Evolutionary conservation across 2,888 invertebrate species (phyloP).

Genomic region (Xestobium rufovillosum): DNA sequence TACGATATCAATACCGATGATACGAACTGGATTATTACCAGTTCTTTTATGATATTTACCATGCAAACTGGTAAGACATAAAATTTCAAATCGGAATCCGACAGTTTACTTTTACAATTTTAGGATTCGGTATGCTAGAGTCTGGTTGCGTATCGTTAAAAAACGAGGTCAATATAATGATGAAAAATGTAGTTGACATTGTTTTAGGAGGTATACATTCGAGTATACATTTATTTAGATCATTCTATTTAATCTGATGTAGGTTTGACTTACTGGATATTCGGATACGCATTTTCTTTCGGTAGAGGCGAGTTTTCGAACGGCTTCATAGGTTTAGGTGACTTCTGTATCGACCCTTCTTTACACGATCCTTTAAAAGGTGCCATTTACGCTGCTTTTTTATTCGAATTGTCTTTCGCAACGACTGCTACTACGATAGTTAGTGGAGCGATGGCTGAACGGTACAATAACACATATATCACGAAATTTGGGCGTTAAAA

Average conservation of each 20-base stretch:
- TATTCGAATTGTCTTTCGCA: slow-evolving; percentile 86
- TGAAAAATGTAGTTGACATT: slow-evolving; percentile 92
- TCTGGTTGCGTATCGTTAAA: slow-evolving; percentile 88
- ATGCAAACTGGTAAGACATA: slow-evolving; percentile 83
- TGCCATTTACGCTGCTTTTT: slow-evolving; percentile 76
- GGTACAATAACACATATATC: slow-evolving; percentile 45
- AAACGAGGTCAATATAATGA: slow-evolving; percentile 96
- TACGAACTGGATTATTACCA: slow-evolving; percentile 82
- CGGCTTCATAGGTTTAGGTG: slow-evolving; percentile 75
- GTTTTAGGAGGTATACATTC: slow-evolving; percentile 66
- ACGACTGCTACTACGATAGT: slow-evolving; percentile 88
- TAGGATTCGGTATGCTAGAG: slow-evolving; percentile 90
- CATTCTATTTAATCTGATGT: slow-evolving; percentile 11
- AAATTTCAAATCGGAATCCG: slow-evolving; percentile 4
- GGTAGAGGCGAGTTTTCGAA: slow-evolving; percentile 67
- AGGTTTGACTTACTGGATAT: slow-evolving; percentile 88
- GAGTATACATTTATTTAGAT: slow-evolving; percentile 1
- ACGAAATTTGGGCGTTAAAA: neutral
- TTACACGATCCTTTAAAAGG: slow-evolving; percentile 73
- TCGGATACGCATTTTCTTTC: slow-evolving; percentile 88
- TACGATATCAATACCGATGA: slow-evolving; percentile 68
- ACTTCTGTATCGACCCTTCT: slow-evolving; percentile 72
- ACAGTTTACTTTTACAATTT: slow-evolving; percentile 12
- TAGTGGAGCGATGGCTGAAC: slow-evolving; percentile 91
- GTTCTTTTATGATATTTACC: slow-evolving; percentile 84